These are phyloP conservation scores for Amphimedon queenslandica DNA, from an alignment of 37 sponge, comb jelly and placozoan genomes.

Conservation along the genomic window DNA sequence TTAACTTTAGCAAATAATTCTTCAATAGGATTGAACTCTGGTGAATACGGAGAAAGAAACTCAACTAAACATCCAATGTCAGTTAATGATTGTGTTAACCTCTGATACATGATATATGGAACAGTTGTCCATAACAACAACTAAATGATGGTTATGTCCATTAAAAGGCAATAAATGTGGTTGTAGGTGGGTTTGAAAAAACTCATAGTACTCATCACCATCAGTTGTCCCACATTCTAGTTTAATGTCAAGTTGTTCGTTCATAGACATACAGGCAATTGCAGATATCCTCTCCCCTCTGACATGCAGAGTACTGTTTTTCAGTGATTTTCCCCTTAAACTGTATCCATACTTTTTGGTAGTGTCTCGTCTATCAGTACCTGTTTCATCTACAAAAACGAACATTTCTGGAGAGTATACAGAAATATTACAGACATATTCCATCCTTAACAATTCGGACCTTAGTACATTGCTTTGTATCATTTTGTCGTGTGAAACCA, in stretches of 20 bases:
- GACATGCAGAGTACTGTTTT: constrained; percentile 1
- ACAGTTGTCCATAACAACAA: too few relatives aligned
- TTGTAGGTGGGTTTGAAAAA: constrained; percentile 14
- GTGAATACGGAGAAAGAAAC: not conserved
- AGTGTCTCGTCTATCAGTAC: constrained; percentile 17
- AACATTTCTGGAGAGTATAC: constrained; percentile 28
- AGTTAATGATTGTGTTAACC: not conserved
- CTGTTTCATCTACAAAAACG: constrained; percentile 21
- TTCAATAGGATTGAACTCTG: too few relatives aligned
- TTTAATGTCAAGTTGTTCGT: constrained; percentile 29
- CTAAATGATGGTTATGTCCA: not conserved
- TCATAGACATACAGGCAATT: constrained; percentile 26
- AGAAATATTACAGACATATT: constrained; percentile 6
- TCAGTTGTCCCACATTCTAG: not conserved
- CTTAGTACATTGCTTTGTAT: not conserved
- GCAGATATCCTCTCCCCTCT: constrained; percentile 42
- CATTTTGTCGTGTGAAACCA: constrained; percentile 6
- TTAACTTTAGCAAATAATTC: not conserved
- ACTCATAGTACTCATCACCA: not conserved
- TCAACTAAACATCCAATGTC: too few relatives aligned
- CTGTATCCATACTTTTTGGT: constrained; percentile 33
- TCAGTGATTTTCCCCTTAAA: constrained; percentile 11
- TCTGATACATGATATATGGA: too few relatives aligned
- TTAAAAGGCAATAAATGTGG: constrained; percentile 18
- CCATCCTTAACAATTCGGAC: not conserved